These are phyloP conservation scores for Heliconius ethilla DNA, from an alignment of 2,888 invertebrate species.

Conservation along the genomic window DNA sequence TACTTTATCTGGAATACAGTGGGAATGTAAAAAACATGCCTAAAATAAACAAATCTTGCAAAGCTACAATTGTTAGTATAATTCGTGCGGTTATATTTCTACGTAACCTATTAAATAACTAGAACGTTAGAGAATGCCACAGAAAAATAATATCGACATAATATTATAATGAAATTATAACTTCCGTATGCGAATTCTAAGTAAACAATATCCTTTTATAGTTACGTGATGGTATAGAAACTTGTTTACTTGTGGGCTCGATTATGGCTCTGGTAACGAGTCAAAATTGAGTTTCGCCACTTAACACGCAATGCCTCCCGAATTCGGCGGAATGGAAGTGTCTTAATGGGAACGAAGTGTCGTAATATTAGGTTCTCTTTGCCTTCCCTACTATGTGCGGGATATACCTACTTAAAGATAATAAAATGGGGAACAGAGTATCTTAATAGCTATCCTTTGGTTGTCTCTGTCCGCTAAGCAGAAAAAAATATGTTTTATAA, in stretches of 20 bases:
- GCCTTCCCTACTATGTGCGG: no score
- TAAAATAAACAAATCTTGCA: no score
- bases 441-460: no score
- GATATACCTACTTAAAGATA: not conserved
- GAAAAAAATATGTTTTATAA: no score
- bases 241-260: not conserved
- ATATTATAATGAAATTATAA: not conserved
- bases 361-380: no score
- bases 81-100: not conserved
- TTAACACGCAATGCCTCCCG: no score
- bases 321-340: no score
- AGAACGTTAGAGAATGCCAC: conserved; percentile 1
- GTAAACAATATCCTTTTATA: not conserved
- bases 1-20: not conserved
- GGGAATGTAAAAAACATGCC: not conserved
- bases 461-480: no score
- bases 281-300: no score
- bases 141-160: conserved; percentile 10
- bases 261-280: no score
- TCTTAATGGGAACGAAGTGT: no score
- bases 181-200: conserved; percentile 7
- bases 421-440: not conserved
- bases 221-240: not conserved
- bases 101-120: conserved; percentile 19
- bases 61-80: not conserved